A percentile compares a stretch with the other conserved stretches of the same genome.
These are phyloP conservation scores for Catharus minimus DNA, from an alignment of 2,113 vertebrate genomes.

Conservation along the genomic window DNA sequence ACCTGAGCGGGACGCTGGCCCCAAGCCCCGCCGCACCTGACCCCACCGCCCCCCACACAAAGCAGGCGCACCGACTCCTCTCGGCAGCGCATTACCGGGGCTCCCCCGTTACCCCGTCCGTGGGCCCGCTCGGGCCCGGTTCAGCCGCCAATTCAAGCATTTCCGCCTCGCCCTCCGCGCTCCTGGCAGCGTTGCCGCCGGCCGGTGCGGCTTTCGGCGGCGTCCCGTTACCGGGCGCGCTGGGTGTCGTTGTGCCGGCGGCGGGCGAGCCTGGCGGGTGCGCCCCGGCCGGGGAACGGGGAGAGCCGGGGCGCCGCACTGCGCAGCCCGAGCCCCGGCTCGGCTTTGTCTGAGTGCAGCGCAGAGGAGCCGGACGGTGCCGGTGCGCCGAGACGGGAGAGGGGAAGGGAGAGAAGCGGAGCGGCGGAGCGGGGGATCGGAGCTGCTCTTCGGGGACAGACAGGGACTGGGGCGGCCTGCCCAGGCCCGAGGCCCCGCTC, in stretches of 20 bases:
- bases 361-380: background rate
- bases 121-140: background rate
- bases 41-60: background rate
- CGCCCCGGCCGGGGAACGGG: background rate
- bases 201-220: background rate
- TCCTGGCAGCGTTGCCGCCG: background rate
- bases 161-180: background rate
- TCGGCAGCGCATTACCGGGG: background rate
- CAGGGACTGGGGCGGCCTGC: background rate
- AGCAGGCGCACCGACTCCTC: background rate
- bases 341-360: constrained; percentile 8
- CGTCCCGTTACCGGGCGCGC: background rate
- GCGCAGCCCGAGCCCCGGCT: background rate
- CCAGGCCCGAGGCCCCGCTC: background rate
- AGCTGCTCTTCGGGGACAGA: background rate
- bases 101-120: background rate
- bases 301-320: background rate
- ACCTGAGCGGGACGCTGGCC: background rate
- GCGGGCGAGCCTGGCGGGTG: background rate
- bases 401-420: background rate
- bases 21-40: background rate
- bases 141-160: background rate
- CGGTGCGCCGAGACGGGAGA: background rate
- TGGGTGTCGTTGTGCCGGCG: background rate
- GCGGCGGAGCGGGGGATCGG: background rate